Conservation (phyloP, 1,140 invertebrate genomes). For the Orussus abietinus region DNA sequence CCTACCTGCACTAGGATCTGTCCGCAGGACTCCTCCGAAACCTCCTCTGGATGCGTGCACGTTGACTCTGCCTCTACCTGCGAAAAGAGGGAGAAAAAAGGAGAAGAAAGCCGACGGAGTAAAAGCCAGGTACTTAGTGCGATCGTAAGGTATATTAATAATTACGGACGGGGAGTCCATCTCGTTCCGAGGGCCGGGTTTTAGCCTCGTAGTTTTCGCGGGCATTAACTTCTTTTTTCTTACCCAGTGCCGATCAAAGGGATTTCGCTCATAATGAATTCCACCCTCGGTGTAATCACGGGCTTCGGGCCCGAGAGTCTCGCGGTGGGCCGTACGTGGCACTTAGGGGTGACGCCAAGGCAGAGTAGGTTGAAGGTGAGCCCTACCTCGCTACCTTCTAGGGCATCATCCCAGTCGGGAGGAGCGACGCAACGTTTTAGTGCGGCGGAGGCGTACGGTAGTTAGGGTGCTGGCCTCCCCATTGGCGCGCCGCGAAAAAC, state of each 20-base stretch:
- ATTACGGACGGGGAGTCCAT: no score
- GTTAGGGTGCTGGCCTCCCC: no score
- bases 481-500: no score
- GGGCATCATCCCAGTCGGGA: no score
- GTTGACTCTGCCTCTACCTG: slow-evolving; percentile 13
- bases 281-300: slow-evolving; percentile 42
- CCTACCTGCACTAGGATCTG: no score
- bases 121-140: no score
- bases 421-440: slow-evolving; percentile 1
- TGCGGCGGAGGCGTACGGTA: slow-evolving; percentile 33
- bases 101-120: background rate
- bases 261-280: slow-evolving; percentile 42
- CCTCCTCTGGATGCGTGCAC: slow-evolving; percentile 14
- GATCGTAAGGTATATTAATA: no score
- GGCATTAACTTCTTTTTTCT: slow-evolving; percentile 25
- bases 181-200: no score
- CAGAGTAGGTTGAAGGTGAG: no score
- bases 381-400: no score
- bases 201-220: slow-evolving; percentile 22
- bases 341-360: no score
- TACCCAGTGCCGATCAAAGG: slow-evolving; percentile 17
- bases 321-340: slow-evolving; percentile 30
- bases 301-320: slow-evolving; percentile 17
- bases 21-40: slow-evolving; percentile 21
- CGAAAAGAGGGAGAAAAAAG: background rate